These are phyloP conservation scores for Catharus fuscescens DNA, from an alignment of 2,113 vertebrate species.

Conservation along the genomic window DNA sequence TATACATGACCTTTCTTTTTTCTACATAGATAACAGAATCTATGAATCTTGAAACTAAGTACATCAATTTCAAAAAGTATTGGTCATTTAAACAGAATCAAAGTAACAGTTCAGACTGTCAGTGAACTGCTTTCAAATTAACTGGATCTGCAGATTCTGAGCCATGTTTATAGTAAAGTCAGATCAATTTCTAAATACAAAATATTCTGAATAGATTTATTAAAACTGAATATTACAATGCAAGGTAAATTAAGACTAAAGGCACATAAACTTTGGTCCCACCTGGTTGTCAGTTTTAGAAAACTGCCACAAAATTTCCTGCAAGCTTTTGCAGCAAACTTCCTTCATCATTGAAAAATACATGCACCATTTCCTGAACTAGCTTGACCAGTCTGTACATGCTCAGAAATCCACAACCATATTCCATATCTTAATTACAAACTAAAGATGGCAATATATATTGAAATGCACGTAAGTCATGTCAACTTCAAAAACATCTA, in stretches of 20 bases:
- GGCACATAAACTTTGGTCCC: slow-evolving; percentile 99
- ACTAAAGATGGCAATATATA: slow-evolving; percentile 88
- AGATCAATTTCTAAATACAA: slow-evolving; percentile 88
- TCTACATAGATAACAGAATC: slow-evolving; percentile 85
- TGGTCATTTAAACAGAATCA: slow-evolving; percentile 84
- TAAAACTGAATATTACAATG: slow-evolving; percentile 91
- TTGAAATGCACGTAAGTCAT: slow-evolving; percentile 85
- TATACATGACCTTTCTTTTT: slow-evolving; percentile 80
- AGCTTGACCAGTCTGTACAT: slow-evolving; percentile 87
- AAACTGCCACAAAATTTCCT: slow-evolving; percentile 89
- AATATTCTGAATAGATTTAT: slow-evolving; percentile 87
- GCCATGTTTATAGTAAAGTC: slow-evolving; percentile 86
- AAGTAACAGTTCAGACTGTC: slow-evolving; percentile 76
- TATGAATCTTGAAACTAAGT: slow-evolving; percentile 82
- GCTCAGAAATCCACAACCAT: slow-evolving; percentile 90
- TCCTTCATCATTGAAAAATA: slow-evolving; percentile 82
- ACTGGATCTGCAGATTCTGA: slow-evolving; percentile 84
- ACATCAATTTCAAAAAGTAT: slow-evolving; percentile 85
- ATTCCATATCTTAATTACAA: slow-evolving; percentile 84
- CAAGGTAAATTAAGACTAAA: slow-evolving; percentile 95
- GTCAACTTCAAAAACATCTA: slow-evolving; percentile 87
- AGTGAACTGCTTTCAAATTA: slow-evolving; percentile 78
- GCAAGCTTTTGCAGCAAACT: slow-evolving; percentile 81
- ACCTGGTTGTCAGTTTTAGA: slow-evolving; percentile 88
- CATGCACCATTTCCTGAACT: slow-evolving; percentile 89